Percentiles rank a stretch among this genome's conserved stretches.
phyloP scores from a whole-genome alignment of 2,888 invertebrate species.

The Drosophila nigricruria region DNA sequence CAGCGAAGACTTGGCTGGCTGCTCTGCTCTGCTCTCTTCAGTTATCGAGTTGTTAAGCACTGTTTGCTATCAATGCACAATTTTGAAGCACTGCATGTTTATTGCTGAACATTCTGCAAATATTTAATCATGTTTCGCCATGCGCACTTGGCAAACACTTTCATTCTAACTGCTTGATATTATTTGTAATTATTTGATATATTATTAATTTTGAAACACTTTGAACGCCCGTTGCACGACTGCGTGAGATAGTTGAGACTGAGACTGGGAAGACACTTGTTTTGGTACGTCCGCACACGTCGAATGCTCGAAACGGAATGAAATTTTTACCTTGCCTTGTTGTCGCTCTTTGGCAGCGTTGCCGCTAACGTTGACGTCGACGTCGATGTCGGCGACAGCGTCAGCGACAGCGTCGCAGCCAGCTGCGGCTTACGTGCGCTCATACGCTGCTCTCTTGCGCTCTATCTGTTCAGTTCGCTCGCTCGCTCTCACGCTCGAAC shows the following conservation, averaged over 20 bases:
- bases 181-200: slow-evolving; percentile 14
- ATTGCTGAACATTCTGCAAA: slow-evolving; percentile 45
- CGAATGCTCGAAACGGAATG: slow-evolving; percentile 84
- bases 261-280: slow-evolving; percentile 33
- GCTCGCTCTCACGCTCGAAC: slow-evolving; percentile 17
- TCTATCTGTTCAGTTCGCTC: slow-evolving; percentile 8
- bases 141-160: slow-evolving; percentile 16
- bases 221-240: slow-evolving; percentile 44
- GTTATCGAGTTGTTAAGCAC: slow-evolving; percentile 39
- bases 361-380: slow-evolving; percentile 17
- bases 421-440: slow-evolving; percentile 41
- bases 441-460: slow-evolving; percentile 24
- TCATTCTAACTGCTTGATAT: slow-evolving; percentile 3
- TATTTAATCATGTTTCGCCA: slow-evolving; percentile 18
- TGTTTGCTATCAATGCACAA: slow-evolving; percentile 56
- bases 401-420: slow-evolving; percentile 18
- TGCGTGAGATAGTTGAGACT: slow-evolving; percentile 15
- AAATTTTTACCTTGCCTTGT: slow-evolving; percentile 76
- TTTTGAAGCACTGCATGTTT: slow-evolving; percentile 57
- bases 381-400: background rate
- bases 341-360: slow-evolving; percentile 41
- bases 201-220: slow-evolving; percentile 32
- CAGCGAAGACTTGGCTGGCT: background rate
- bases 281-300: slow-evolving; percentile 80
- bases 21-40: slow-evolving; percentile 8